Conservation (phyloP, 35 echinoderm and acorn worm species). For the Anneissia japonica region DNA sequence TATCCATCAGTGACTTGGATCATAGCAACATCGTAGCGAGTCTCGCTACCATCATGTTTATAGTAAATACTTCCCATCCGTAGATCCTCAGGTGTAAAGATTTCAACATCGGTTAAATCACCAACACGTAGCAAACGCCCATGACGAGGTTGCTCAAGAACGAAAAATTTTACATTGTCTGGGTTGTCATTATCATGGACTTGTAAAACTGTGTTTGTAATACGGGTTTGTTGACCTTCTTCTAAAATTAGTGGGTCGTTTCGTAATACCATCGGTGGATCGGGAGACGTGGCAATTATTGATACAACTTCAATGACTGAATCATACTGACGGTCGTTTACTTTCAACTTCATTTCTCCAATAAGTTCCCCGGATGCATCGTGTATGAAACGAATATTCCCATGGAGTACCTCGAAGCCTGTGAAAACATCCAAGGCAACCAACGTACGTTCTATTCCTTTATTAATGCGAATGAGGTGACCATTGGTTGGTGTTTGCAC, state of each 20-base stretch:
- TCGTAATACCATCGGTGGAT: constrained; percentile 61
- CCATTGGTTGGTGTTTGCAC: constrained; percentile 84
- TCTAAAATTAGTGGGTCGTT: constrained; percentile 83
- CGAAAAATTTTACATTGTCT: constrained; percentile 47
- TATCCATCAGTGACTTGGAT: constrained; percentile 88
- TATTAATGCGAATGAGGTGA: constrained; percentile 65
- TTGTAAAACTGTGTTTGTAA: constrained; percentile 47
- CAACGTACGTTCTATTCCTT: constrained; percentile 50
- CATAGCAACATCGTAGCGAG: constrained; percentile 55
- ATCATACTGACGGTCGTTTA: constrained; percentile 68
- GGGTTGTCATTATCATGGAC: constrained; percentile 92
- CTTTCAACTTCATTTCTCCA: constrained; percentile 62
- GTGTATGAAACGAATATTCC: constrained; percentile 67
- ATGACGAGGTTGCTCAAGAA: constrained; percentile 74
- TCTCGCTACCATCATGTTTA: constrained; percentile 81
- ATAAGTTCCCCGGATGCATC: constrained; percentile 36
- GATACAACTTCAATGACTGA: constrained; percentile 50
- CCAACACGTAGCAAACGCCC: constrained; percentile 58
- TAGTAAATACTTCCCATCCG: constrained; percentile 56
- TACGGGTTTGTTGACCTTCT: constrained; percentile 63
- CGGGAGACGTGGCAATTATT: constrained; percentile 68
- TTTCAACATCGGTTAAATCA: constrained; percentile 22
- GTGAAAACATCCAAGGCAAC: constrained; percentile 53
- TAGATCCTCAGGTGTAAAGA: constrained; percentile 53
- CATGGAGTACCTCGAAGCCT: constrained; percentile 55